phyloP scores from a whole-genome alignment of 2,888 invertebrate genomes.

The Leptura quadrifasciata region DNA sequence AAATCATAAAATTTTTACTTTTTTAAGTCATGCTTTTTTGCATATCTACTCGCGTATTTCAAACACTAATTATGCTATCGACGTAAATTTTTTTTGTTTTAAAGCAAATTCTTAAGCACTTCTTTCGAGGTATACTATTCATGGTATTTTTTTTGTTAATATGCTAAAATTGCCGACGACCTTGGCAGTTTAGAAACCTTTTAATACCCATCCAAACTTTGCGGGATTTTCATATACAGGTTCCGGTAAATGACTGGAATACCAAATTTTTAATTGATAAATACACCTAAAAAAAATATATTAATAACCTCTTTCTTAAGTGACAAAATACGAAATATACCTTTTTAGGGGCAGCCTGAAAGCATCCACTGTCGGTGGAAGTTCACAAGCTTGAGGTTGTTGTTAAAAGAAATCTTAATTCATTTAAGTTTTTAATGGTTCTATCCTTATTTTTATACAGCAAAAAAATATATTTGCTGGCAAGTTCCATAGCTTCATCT shows the following conservation, averaged over 20 bases:
- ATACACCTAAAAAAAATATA: conserved; percentile 12
- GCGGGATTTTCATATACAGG: neutral
- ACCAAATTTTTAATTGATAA: conserved; percentile 19
- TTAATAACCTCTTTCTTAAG: neutral
- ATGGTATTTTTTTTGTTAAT: too few species aligned
- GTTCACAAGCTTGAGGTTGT: neutral
- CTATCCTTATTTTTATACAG: neutral
- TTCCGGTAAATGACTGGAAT: neutral
- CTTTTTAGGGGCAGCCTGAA: conserved; percentile 9
- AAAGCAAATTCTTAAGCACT: too few species aligned
- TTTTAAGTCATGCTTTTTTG: too few species aligned
- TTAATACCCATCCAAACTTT: neutral
- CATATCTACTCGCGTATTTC: too few species aligned
- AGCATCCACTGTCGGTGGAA: conserved; percentile 9
- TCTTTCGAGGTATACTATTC: too few species aligned
- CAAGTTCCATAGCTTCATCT: too few species aligned
- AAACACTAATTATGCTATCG: too few species aligned
- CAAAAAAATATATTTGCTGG: too few species aligned
- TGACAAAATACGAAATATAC: neutral
- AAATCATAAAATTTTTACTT: too few species aligned
- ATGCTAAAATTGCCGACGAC: too few species aligned
- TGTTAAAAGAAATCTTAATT: neutral
- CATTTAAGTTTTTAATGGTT: neutral
- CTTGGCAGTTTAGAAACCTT: neutral
- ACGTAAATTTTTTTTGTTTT: too few species aligned